Evolutionary conservation across 2,888 invertebrate species (phyloP).

Genomic region (Syrista parreyssii): DNA sequence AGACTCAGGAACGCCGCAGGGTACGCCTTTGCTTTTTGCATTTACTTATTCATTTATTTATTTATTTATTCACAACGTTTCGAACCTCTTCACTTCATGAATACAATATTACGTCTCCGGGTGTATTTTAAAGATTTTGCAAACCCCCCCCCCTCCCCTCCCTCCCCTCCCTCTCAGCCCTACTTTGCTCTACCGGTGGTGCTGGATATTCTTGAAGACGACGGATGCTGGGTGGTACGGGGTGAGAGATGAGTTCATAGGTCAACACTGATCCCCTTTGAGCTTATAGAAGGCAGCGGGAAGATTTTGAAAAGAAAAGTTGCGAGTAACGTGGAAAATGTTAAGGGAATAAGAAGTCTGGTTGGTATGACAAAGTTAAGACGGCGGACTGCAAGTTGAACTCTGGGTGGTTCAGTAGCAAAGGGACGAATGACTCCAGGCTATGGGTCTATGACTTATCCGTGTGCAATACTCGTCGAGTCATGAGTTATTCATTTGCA

Average conservation of each 20-base stretch:
- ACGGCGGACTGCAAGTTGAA: neutral
- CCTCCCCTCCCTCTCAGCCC: neutral
- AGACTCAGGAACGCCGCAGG: neutral
- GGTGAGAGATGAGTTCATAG: neutral
- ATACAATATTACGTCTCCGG: conserved; percentile 45
- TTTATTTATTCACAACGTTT: conserved; percentile 57
- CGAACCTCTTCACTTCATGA: conserved; percentile 52
- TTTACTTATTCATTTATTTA: conserved; percentile 43
- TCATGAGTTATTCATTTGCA: conserved; percentile 3
- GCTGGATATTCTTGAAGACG: neutral
- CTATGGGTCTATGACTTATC: neutral
- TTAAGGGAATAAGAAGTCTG: neutral
- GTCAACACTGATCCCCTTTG: neutral
- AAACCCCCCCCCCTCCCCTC: neutral
- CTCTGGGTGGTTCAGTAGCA: neutral
- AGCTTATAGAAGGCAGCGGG: neutral
- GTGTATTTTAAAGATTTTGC: conserved; percentile 19
- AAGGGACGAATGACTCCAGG: neutral
- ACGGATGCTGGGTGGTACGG: neutral
- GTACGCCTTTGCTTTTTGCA: conserved; percentile 16
- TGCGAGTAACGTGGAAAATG: neutral
- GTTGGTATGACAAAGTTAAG: neutral
- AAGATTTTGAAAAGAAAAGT: neutral
- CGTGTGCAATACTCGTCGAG: neutral
- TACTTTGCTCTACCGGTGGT: neutral